Percentiles rank a stretch among this genome's conserved stretches.
These are phyloP conservation scores for Chaetura pelagica DNA, from an alignment of 2,113 vertebrate genomes.

Conservation along the genomic window DNA sequence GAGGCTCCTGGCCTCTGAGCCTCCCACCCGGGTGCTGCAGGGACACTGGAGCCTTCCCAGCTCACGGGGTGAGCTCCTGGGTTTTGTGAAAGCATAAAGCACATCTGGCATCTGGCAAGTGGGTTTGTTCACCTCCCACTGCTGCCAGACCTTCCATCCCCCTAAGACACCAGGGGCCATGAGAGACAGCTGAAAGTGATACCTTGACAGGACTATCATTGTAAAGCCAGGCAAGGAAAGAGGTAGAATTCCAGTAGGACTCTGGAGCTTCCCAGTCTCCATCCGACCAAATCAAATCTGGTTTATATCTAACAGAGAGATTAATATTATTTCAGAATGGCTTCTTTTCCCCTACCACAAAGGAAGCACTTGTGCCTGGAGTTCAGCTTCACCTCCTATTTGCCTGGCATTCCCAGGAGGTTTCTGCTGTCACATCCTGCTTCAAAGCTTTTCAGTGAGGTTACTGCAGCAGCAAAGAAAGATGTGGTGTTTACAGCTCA, in stretches of 20 bases:
- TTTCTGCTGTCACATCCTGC: neutral
- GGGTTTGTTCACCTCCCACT: neutral
- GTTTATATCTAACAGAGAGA: slow-evolving; percentile 83
- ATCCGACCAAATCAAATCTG: slow-evolving; percentile 96
- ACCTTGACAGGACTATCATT: slow-evolving; percentile 96
- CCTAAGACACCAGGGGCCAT: neutral
- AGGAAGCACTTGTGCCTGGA: neutral
- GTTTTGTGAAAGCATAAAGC: neutral
- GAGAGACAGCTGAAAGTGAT: neutral
- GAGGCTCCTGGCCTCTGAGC: neutral
- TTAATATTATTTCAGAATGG: neutral
- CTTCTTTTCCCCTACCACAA: neutral
- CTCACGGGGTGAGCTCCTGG: neutral
- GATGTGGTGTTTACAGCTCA: neutral
- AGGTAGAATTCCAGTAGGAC: slow-evolving; percentile 94
- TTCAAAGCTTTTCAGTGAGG: neutral
- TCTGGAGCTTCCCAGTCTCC: slow-evolving; percentile 95
- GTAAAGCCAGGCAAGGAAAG: slow-evolving; percentile 96
- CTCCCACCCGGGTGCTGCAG: rapidly evolving
- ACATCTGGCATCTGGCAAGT: neutral
- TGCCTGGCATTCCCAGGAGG: neutral
- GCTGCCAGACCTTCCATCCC: neutral
- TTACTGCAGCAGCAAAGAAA: neutral
- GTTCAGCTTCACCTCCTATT: neutral
- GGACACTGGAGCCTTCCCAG: neutral